Percentiles rank a stretch among this genome's conserved stretches.
Conservation (phyloP, 2,113 vertebrate genomes). For the Toxotes jaculatrix region DNA sequence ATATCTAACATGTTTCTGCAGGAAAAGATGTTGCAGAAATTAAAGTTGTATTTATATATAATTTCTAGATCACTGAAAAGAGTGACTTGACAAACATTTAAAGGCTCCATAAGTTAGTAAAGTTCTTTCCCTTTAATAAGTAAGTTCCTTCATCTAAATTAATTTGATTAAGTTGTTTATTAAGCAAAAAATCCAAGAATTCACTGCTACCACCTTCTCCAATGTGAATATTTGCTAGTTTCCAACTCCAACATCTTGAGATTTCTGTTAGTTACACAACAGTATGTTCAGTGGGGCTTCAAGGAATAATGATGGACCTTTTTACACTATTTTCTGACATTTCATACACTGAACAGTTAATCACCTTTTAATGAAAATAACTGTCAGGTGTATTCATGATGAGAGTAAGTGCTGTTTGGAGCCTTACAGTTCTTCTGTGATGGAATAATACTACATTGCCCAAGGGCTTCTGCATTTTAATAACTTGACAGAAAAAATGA, state of each 20-base stretch:
- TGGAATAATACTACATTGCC: no score
- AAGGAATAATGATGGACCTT: neutral
- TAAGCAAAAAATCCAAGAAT: no score
- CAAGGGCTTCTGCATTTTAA: no score
- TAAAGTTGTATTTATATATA: no score
- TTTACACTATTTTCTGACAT: neutral
- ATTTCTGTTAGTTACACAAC: neutral
- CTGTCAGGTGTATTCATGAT: no score
- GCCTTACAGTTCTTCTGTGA: neutral
- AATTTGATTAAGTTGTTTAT: neutral
- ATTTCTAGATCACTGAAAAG: no score
- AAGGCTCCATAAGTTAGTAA: no score
- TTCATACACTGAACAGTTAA: neutral
- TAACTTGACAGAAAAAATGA: no score
- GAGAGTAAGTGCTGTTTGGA: neutral
- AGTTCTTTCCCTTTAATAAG: no score
- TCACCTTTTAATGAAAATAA: neutral
- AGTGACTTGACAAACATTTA: no score
- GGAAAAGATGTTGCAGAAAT: neutral
- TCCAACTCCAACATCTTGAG: neutral
- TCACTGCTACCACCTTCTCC: no score
- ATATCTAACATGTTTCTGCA: neutral
- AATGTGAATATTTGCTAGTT: neutral
- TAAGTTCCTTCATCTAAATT: neutral
- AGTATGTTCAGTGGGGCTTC: neutral